Evolutionary conservation across 2,113 vertebrate species (phyloP).

Genomic region (Scomber scombrus): DNA sequence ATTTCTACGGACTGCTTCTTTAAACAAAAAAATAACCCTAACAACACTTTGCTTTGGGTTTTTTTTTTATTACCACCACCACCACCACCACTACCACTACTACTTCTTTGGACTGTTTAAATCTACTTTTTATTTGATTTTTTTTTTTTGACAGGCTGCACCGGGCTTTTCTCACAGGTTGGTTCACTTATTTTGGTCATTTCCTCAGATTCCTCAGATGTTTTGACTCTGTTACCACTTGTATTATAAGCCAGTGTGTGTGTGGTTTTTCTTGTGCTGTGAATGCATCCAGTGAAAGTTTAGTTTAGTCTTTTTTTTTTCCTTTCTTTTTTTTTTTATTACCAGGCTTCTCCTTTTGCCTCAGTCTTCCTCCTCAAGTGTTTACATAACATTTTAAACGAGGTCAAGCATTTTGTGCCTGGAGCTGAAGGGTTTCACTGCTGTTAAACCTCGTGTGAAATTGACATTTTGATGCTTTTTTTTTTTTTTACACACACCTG

Average conservation of each 20-base stretch:
- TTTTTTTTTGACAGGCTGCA: background rate
- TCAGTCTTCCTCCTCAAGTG: background rate
- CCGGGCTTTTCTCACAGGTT: conserved; percentile 43
- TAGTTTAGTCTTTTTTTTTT: too few species aligned
- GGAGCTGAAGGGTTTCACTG: background rate
- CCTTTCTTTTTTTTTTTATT: too few species aligned
- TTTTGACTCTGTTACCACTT: too few species aligned
- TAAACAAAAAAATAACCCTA: too few species aligned
- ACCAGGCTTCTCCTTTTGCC: background rate
- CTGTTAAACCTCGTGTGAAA: background rate
- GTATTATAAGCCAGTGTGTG: too few species aligned
- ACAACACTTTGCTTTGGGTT: background rate
- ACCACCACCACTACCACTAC: too few species aligned
- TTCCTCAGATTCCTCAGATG: too few species aligned
- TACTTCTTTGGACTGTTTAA: background rate
- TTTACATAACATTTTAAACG: conserved; percentile 47
- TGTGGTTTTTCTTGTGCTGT: background rate
- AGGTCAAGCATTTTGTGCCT: conserved; percentile 36
- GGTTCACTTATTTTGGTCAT: conserved; percentile 11
- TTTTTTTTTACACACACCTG: background rate
- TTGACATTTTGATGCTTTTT: background rate
- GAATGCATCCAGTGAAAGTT: background rate
- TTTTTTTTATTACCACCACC: background rate
- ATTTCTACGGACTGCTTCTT: background rate
- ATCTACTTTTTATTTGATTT: background rate